phyloP scores from a whole-genome alignment of 2,888 invertebrate genomes.

The Cephus nigrinus region DNA sequence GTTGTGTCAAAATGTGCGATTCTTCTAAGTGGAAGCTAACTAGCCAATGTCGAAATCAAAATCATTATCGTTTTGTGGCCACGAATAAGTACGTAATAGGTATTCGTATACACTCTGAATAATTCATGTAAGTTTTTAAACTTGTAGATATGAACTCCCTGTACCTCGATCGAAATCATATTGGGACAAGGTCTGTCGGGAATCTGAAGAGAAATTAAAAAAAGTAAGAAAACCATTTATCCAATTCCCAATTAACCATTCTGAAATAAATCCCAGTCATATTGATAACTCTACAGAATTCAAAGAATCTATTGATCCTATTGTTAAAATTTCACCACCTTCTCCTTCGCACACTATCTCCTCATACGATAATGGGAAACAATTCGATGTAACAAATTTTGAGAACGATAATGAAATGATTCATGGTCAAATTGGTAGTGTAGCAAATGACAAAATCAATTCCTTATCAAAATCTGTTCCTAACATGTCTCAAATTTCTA shows the following conservation, averaged over 20 bases:
- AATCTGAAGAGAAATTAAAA: conserved; percentile 42
- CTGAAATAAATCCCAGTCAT: conserved; percentile 20
- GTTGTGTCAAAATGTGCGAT: conserved; percentile 10
- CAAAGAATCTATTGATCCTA: conserved; percentile 23
- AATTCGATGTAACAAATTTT: background rate
- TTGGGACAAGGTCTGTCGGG: conserved; percentile 47
- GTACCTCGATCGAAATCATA: conserved; percentile 40
- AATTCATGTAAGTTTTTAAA: background rate
- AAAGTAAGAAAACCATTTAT: conserved; percentile 49
- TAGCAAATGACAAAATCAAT: background rate
- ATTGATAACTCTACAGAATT: conserved; percentile 15
- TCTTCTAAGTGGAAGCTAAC: conserved; percentile 2
- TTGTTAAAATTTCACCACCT: conserved; percentile 28
- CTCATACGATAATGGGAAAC: background rate
- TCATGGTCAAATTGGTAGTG: conserved; percentile 14
- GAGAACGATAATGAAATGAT: background rate
- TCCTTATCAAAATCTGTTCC: background rate
- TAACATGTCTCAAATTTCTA: conserved; percentile 30
- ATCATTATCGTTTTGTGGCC: background rate
- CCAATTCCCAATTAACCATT: conserved; percentile 20
- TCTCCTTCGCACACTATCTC: conserved; percentile 17
- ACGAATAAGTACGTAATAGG: background rate
- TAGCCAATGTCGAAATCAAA: conserved; percentile 2
- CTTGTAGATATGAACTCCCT: conserved; percentile 49
- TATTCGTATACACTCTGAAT: background rate